phyloP scores from a whole-genome alignment of 2,797 vertebrate genomes.

The Avahi laniger region DNA sequence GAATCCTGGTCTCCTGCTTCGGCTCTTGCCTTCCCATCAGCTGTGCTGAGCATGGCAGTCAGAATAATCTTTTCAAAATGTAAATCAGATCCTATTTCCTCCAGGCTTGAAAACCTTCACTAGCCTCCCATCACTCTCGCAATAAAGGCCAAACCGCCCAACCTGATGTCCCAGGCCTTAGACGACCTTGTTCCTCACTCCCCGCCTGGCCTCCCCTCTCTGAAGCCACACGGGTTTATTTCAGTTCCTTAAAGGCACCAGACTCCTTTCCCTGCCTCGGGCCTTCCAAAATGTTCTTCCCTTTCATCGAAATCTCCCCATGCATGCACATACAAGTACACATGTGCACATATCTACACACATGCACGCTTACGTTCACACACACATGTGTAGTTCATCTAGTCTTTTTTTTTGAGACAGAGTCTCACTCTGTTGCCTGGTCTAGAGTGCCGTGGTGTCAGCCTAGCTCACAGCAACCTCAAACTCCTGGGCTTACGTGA shows the following conservation, averaged over 20 bases:
- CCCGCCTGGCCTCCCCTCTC: not conserved
- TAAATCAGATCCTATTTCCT: not conserved
- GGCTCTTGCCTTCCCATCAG: not conserved
- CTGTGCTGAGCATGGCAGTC: not conserved
- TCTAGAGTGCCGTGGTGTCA: no score
- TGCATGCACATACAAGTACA: not conserved
- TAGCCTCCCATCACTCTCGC: not conserved
- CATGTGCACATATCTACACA: not conserved
- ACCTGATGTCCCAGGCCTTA: not conserved
- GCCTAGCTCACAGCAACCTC: no score
- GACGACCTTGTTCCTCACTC: not conserved
- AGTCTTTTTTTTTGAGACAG: no score
- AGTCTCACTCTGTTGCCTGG: no score
- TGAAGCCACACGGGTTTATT: not conserved
- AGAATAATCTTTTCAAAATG: not conserved
- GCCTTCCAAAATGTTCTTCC: not conserved
- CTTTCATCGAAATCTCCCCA: not conserved
- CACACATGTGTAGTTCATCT: not conserved
- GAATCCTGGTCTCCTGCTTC: not conserved
- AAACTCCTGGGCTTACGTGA: no score
- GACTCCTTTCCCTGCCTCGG: not conserved
- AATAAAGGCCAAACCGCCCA: not conserved
- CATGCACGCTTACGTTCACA: not conserved
- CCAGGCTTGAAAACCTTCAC: not conserved
- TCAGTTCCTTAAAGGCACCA: not conserved